Percentiles rank a stretch among this genome's conserved stretches.
These are phyloP conservation scores for Pomacea canaliculata DNA, from an alignment of 2,888 invertebrate species.

Conservation along the genomic window DNA sequence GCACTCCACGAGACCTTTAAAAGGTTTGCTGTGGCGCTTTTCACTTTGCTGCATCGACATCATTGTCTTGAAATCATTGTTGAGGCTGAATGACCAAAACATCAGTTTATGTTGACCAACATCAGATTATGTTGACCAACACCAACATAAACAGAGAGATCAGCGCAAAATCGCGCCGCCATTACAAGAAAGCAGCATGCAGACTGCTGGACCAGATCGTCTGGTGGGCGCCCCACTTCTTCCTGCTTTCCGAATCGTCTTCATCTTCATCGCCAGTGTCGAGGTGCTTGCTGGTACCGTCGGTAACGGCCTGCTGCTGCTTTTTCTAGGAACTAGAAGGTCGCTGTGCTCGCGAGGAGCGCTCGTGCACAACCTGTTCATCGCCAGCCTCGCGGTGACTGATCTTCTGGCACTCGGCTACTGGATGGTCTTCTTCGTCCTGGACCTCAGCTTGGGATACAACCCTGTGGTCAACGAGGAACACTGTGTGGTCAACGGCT, in stretches of 20 bases:
- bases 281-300: not conserved
- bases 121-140: too few species aligned
- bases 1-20: too few species aligned
- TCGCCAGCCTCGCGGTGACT: constrained; percentile 20
- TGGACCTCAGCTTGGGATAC: constrained; percentile 18
- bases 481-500: constrained; percentile 15
- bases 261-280: not conserved
- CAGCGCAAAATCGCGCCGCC: too few species aligned
- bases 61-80: too few species aligned
- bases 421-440: constrained; percentile 21
- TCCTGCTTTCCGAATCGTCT: not conserved
- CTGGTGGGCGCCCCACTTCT: too few species aligned
- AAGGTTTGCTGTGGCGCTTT: too few species aligned
- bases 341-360: not conserved
- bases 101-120: too few species aligned
- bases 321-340: not conserved
- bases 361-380: not conserved
- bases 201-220: too few species aligned
- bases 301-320: not conserved
- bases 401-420: constrained; percentile 19
- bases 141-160: too few species aligned
- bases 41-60: too few species aligned
- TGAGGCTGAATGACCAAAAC: too few species aligned
- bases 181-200: too few species aligned
- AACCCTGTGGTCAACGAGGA: constrained; percentile 20